Base-by-base conservation (phyloP, 2,888 invertebrate genomes). In the Agrotis exclamationis region DNA sequence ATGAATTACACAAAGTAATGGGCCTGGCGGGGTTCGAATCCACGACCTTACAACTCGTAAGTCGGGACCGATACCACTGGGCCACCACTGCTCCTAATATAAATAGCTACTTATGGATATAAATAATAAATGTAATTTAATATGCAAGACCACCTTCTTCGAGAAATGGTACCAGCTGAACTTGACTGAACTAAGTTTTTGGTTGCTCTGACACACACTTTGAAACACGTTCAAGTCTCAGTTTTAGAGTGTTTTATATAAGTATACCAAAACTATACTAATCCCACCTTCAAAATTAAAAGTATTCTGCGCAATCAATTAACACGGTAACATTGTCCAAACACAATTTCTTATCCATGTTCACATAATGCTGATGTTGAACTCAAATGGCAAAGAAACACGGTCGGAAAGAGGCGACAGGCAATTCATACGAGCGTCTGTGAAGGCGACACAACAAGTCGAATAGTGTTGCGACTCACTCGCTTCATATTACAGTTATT, bases 301-400 rank as follows among this genome's bases (percentile, higher is more conserved):
- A 59, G 3, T 13, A 24, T 14, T 16, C 20, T 5, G 45, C 45
- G 18, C 59, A 45, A 45, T 56, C 6, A 69, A 50, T 50, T 44
- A 56, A 1, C 28, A 28, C 28, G 1, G 22, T n/a, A 16, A 47
- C 4, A 13, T 5, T 4, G 47, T 44, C 24, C 51, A 44, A 51
- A n/a, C 13, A 59, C 13, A 0, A 47, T 3, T 68, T 58, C 82
- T 39, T 73, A 76, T 85, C 85, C 80, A 57, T 14, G 28, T 24
- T 44, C 11, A 16, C 22, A n/a, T 68, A 64, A 64, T 85, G 80
- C 28, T 58, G 64, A 44, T 62, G 70, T 75, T 79, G 78, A 85
- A 85, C 88, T 86, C 84, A 89, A 89, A 87, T 88, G 89, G 89
- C 86, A 86, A 88, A 88, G 89, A 86, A 85, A 87, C 85, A 86